A percentile compares a stretch with the other conserved stretches of the same genome.
Evolutionary conservation across 2,113 vertebrate genomes (phyloP).

Genomic region (Accipiter virgatus): DNA sequence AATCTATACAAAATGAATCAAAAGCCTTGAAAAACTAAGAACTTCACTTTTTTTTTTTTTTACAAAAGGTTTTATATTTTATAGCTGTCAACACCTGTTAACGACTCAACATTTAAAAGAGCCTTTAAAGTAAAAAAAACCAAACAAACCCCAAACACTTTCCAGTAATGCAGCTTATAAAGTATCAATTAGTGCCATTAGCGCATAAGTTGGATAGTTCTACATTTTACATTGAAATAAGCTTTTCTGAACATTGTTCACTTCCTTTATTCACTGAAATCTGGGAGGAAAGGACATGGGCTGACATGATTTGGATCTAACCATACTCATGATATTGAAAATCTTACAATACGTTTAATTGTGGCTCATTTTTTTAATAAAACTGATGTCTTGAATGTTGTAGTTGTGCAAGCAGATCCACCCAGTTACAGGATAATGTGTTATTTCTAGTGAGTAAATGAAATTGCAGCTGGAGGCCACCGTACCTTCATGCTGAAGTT

Average conservation of each 20-base stretch:
- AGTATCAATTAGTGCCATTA: neutral
- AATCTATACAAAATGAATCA: constrained; percentile 45
- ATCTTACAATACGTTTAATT: neutral
- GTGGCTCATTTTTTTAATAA: neutral
- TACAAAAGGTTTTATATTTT: neutral
- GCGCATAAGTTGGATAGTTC: neutral
- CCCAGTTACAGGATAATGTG: accelerated
- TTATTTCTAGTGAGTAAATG: neutral
- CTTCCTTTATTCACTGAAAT: neutral
- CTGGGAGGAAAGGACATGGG: neutral
- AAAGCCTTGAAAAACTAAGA: constrained; percentile 22
- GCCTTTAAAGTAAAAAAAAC: neutral
- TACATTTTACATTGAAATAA: neutral
- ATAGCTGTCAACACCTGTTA: neutral
- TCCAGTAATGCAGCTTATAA: neutral
- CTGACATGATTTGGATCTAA: neutral
- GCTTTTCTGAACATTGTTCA: neutral
- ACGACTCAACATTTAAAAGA: neutral
- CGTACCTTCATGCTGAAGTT: neutral
- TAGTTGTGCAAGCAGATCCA: neutral
- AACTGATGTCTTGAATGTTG: neutral
- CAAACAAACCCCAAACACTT: neutral
- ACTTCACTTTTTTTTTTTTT: neutral
- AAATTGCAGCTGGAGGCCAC: neutral
- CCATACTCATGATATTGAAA: neutral